Evolutionary conservation across 2,797 vertebrate genomes (phyloP).

Genomic region (Fratercula arctica): DNA sequence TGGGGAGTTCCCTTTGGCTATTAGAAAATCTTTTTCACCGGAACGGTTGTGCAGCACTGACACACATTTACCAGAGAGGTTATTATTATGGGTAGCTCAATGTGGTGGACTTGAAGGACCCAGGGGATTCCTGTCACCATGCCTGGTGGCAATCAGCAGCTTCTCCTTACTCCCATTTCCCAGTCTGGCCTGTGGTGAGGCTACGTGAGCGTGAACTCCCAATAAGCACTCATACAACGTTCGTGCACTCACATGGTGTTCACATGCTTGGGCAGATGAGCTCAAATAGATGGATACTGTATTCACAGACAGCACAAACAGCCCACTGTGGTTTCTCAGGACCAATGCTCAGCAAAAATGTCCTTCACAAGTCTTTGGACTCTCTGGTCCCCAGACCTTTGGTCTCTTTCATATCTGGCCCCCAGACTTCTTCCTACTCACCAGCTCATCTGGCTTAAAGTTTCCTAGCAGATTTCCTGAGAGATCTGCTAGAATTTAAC

Average conservation of each 20-base stretch:
- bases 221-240: accelerated
- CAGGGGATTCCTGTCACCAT: background rate
- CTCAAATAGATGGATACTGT: background rate
- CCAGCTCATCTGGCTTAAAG: background rate
- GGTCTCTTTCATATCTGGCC: background rate
- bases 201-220: background rate
- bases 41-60: background rate
- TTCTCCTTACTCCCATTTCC: background rate
- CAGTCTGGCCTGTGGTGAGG: background rate
- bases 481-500: background rate
- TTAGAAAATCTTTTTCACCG: background rate
- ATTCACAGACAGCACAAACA: background rate
- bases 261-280: accelerated
- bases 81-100: background rate
- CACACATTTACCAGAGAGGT: background rate
- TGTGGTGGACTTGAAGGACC: background rate
- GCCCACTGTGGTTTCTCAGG: background rate
- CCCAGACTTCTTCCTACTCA: background rate
- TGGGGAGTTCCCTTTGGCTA: background rate
- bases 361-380: background rate
- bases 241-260: accelerated
- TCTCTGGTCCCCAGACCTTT: background rate
- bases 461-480: background rate
- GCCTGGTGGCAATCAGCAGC: background rate
- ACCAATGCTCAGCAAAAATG: background rate